Evolutionary conservation across 2,888 invertebrate species (phyloP).

Genomic region (Xestobium rufovillosum): DNA sequence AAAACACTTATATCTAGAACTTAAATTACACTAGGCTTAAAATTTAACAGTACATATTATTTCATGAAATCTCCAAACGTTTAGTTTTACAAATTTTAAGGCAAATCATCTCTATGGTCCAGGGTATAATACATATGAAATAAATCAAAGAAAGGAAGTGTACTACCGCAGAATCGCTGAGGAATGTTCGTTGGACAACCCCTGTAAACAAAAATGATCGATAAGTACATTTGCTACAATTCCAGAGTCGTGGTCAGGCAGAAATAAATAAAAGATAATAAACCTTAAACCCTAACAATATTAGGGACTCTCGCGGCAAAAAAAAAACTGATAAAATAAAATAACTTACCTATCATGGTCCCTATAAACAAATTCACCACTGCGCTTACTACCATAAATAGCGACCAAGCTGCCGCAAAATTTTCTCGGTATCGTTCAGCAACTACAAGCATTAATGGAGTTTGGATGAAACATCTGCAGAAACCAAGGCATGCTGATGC

Average conservation of each 20-base stretch:
- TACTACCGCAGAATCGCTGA: conserved; percentile 59
- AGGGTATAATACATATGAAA: conserved; percentile 58
- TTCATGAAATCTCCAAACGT: no score
- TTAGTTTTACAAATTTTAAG: no score
- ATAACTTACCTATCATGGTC: conserved; percentile 60
- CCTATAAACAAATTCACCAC: conserved; percentile 60
- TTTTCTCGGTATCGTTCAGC: conserved; percentile 61
- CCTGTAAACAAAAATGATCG: no score
- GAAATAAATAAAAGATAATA: no score
- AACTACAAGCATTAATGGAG: conserved; percentile 62
- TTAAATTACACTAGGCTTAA: no score
- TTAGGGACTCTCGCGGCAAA: no score
- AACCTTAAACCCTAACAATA: conserved; percentile 38
- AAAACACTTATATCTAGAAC: no score
- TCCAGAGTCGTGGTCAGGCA: no score
- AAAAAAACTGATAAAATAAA: conserved; percentile 13
- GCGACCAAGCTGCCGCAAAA: conserved; percentile 65
- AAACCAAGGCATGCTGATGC: conserved; percentile 58
- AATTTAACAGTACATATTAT: no score
- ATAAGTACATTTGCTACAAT: no score
- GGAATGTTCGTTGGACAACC: conserved; percentile 53
- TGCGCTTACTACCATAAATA: conserved; percentile 66
- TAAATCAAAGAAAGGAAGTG: conserved; percentile 59
- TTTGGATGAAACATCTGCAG: conserved; percentile 62
- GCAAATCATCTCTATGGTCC: conserved; percentile 57